A percentile compares a stretch with the other conserved stretches of the same genome.
Evolutionary conservation across 2,888 invertebrate species (phyloP).

Genomic region (Acanthosoma haemorrhoidale): DNA sequence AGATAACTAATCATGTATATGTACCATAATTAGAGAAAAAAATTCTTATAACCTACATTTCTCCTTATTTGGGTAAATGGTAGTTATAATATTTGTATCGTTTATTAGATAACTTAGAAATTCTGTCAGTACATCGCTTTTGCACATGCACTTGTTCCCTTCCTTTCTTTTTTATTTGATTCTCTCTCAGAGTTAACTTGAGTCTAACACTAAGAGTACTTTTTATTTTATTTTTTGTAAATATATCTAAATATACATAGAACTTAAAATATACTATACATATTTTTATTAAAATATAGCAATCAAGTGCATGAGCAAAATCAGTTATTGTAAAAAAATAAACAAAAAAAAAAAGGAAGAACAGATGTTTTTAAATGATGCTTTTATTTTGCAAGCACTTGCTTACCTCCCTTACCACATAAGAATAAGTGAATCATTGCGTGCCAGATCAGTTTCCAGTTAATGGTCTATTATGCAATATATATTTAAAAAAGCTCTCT

Average conservation of each 20-base stretch:
- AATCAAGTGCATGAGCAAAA: conserved; percentile 37
- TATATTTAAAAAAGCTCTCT: conserved; percentile 5
- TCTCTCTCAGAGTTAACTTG: conserved; percentile 14
- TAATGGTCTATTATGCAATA: neutral
- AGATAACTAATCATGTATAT: conserved; percentile 30
- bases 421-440: neutral
- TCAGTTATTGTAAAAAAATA: conserved; percentile 20
- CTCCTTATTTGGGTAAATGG: conserved; percentile 30
- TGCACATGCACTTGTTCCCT: conserved; percentile 36
- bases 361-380: conserved; percentile 1
- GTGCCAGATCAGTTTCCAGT: neutral
- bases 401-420: conserved; percentile 29
- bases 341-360: conserved; percentile 18
- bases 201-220: conserved; percentile 22
- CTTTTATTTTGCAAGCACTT: conserved; percentile 29
- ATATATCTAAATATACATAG: conserved; percentile 17
- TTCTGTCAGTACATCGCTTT: conserved; percentile 29
- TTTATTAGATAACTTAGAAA: conserved; percentile 26
- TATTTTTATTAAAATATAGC: conserved; percentile 20
- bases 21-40: conserved; percentile 28
- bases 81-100: conserved; percentile 29
- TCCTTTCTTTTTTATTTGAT: neutral
- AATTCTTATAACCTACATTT: conserved; percentile 31
- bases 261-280: conserved; percentile 22
- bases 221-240: conserved; percentile 23